These are phyloP conservation scores for Polypedilum vanderplanki DNA, from an alignment of 1,140 invertebrate species.

Conservation along the genomic window DNA sequence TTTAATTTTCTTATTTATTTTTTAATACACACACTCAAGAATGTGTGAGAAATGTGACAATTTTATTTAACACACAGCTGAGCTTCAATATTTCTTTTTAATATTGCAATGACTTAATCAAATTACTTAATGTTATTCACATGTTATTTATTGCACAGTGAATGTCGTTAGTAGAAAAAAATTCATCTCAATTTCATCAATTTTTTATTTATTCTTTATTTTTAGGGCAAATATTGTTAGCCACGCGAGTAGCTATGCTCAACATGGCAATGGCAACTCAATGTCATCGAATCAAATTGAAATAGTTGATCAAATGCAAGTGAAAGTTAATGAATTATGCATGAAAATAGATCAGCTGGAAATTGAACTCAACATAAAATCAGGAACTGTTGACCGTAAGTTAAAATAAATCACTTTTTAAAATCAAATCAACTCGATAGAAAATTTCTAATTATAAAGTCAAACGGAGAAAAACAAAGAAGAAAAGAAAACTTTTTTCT, in stretches of 20 bases:
- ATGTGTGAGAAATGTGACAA: too few relatives aligned
- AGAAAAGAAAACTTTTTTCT: background rate
- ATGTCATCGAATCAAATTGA: constrained; percentile 46
- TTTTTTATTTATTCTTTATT: constrained; percentile 31
- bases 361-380: constrained; percentile 48
- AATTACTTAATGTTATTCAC: too few relatives aligned
- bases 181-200: constrained; percentile 17
- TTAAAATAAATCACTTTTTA: constrained; percentile 30
- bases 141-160: too few relatives aligned
- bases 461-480: background rate
- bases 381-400: constrained; percentile 52
- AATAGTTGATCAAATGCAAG: constrained; percentile 40
- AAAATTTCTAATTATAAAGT: background rate
- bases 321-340: constrained; percentile 47
- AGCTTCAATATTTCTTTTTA: too few relatives aligned
- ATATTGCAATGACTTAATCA: too few relatives aligned
- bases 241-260: constrained; percentile 48
- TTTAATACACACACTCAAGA: too few relatives aligned
- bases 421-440: background rate
- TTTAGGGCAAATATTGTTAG: constrained; percentile 48
- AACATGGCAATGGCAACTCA: constrained; percentile 43
- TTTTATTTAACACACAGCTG: too few relatives aligned
- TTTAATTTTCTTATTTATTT: too few relatives aligned
- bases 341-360: constrained; percentile 50
- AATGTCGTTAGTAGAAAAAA: too few relatives aligned